A percentile compares a stretch with the other conserved stretches of the same genome.
Conservation (phyloP, 2,888 invertebrate genomes). For the Sarcophaga rosellei region DNA sequence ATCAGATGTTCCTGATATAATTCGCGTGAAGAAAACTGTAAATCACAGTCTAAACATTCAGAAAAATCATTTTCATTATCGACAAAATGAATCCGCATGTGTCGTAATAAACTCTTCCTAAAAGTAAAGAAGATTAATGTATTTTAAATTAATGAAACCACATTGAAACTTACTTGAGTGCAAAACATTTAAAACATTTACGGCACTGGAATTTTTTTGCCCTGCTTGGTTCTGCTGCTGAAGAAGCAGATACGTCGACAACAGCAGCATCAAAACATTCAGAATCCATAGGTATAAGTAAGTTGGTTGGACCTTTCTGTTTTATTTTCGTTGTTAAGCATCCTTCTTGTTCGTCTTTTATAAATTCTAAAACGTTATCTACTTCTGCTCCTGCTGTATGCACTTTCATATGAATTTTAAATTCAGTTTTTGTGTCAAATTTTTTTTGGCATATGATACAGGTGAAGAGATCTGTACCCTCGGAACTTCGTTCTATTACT, state of each 20-base stretch:
- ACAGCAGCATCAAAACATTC: constrained; percentile 64
- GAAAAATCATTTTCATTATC: constrained; percentile 37
- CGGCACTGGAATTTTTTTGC: constrained; percentile 76
- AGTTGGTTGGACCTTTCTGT: neutral
- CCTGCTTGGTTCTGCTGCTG: constrained; percentile 68
- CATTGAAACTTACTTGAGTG: constrained; percentile 73
- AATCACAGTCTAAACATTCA: constrained; percentile 66
- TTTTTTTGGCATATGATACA: constrained; percentile 74
- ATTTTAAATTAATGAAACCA: neutral
- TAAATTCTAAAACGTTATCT: constrained; percentile 38
- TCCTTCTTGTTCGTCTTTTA: constrained; percentile 18
- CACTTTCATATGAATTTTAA: constrained; percentile 74
- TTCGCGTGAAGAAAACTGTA: constrained; percentile 44
- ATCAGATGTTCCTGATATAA: constrained; percentile 60
- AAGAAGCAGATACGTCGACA: constrained; percentile 69
- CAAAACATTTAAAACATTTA: constrained; percentile 76
- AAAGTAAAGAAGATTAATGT: constrained; percentile 4
- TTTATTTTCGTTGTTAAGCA: neutral
- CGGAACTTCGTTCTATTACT: constrained; percentile 45
- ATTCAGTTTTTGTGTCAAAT: constrained; percentile 72
- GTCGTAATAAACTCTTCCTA: constrained; percentile 70
- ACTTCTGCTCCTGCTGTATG: constrained; percentile 67
- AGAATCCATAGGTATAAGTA: constrained; percentile 39
- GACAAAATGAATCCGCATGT: constrained; percentile 68
- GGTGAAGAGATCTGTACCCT: constrained; percentile 66